phyloP scores from a whole-genome alignment of 2,113 vertebrate species.

The Lepidothrix coronata region DNA sequence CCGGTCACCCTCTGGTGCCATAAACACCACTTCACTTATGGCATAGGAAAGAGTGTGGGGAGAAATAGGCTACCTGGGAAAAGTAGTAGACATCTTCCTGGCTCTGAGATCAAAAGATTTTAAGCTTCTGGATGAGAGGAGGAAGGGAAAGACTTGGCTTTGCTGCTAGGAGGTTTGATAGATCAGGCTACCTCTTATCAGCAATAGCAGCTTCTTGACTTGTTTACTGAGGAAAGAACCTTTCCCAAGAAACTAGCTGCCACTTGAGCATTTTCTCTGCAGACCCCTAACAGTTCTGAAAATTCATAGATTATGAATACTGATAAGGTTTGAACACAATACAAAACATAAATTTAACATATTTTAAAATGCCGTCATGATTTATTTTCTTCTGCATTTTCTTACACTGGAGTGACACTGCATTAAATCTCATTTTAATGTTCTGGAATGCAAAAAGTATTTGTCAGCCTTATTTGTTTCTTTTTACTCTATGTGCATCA shows the following conservation, averaged over 20 bases:
- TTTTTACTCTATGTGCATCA: neutral
- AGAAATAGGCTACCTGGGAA: neutral
- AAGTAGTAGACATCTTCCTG: neutral
- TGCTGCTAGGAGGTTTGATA: neutral
- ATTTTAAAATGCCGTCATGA: neutral
- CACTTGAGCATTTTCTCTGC: neutral
- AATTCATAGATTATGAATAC: neutral
- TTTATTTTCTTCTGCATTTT: neutral
- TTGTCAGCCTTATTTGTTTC: neutral
- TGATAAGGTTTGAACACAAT: neutral
- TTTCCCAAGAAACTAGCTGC: neutral
- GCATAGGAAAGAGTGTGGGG: neutral
- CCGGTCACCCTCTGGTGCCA: neutral
- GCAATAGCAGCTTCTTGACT: neutral
- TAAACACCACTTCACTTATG: neutral
- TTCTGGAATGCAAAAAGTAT: neutral
- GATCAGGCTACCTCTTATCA: neutral
- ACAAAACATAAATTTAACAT: neutral
- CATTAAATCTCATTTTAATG: slow-evolving; percentile 8
- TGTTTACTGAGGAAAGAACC: neutral
- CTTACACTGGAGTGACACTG: neutral
- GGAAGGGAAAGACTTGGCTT: neutral
- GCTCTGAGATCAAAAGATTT: neutral
- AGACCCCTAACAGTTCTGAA: neutral
- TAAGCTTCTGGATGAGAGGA: neutral